A percentile compares a stretch with the other conserved stretches of the same genome.
phyloP scores from a whole-genome alignment of 2,888 invertebrate genomes.

The Cantharis rustica region DNA sequence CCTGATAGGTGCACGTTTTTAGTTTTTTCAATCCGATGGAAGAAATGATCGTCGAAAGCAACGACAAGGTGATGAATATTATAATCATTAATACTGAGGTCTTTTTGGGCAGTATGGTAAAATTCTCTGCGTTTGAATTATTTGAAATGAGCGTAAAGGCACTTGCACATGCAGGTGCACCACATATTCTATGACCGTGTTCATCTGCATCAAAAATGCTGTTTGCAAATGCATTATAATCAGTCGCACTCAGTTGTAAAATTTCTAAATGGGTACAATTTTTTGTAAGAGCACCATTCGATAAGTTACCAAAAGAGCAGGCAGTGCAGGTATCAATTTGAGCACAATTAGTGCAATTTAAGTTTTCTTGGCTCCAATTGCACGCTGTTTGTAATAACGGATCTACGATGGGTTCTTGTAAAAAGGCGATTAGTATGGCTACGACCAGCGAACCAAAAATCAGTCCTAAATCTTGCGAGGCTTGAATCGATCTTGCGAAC shows the following conservation, averaged over 20 bases:
- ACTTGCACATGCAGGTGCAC: slow-evolving; percentile 62
- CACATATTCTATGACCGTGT: slow-evolving; percentile 62
- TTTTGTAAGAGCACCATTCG: slow-evolving; percentile 11
- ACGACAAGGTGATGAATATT: slow-evolving; percentile 56
- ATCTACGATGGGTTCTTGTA: neutral
- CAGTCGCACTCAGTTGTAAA: slow-evolving; percentile 29
- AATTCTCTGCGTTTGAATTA: slow-evolving; percentile 31
- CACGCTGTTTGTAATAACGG: neutral
- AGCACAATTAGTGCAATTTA: slow-evolving; percentile 24
- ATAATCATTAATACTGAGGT: slow-evolving; percentile 53
- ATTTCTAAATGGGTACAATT: slow-evolving; percentile 17
- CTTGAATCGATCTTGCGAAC: slow-evolving; percentile 61
- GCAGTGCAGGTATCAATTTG: slow-evolving; percentile 21
- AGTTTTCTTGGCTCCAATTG: neutral
- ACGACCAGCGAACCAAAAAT: slow-evolving; percentile 61
- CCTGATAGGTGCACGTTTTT: slow-evolving; percentile 63
- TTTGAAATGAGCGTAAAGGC: slow-evolving; percentile 22
- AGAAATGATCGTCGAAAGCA: slow-evolving; percentile 56
- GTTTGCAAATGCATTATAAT: slow-evolving; percentile 51
- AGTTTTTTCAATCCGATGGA: slow-evolving; percentile 59
- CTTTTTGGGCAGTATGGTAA: slow-evolving; percentile 48
- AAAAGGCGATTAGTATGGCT: slow-evolving; percentile 51
- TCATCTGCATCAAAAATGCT: slow-evolving; percentile 61
- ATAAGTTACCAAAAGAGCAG: slow-evolving; percentile 13
- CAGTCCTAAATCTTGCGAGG: slow-evolving; percentile 63